Percentiles rank a stretch among this genome's conserved stretches.
Evolutionary conservation across 2,113 vertebrate genomes (phyloP).

Genomic region (Ptyas mucosa): DNA sequence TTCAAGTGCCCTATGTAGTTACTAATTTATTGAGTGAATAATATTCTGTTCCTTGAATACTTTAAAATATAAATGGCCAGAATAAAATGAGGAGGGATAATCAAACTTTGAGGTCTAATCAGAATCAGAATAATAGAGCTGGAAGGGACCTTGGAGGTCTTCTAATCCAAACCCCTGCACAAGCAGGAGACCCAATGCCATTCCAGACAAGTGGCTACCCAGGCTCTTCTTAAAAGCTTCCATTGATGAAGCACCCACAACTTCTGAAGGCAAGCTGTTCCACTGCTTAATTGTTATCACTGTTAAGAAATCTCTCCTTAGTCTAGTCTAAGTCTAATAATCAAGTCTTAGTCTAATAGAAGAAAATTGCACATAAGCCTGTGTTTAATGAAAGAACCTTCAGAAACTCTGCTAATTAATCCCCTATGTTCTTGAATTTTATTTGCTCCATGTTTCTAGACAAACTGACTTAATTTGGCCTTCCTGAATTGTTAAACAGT

Average conservation of each 20-base stretch:
- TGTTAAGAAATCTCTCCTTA: neutral
- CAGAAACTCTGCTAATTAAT: neutral
- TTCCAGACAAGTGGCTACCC: no score
- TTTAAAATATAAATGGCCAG: neutral
- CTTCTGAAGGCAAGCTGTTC: neutral
- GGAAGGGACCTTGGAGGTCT: no score
- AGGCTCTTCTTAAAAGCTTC: no score
- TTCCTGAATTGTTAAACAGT: neutral
- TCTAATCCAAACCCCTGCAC: no score
- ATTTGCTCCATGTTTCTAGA: neutral
- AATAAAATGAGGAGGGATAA: neutral
- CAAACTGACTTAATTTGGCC: neutral
- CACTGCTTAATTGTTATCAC: neutral
- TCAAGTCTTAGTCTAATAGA: neutral
- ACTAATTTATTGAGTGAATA: neutral
- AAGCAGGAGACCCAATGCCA: no score
- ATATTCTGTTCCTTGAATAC: neutral
- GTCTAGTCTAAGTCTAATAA: neutral
- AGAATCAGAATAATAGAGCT: no score
- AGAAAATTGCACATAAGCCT: neutral
- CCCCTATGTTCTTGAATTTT: neutral
- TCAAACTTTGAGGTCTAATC: neutral
- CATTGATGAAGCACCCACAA: neutral
- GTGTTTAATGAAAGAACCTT: neutral
- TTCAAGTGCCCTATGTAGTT: neutral